Conservation (phyloP, 2,113 vertebrate genomes). For the Lucifuga dentata region DNA sequence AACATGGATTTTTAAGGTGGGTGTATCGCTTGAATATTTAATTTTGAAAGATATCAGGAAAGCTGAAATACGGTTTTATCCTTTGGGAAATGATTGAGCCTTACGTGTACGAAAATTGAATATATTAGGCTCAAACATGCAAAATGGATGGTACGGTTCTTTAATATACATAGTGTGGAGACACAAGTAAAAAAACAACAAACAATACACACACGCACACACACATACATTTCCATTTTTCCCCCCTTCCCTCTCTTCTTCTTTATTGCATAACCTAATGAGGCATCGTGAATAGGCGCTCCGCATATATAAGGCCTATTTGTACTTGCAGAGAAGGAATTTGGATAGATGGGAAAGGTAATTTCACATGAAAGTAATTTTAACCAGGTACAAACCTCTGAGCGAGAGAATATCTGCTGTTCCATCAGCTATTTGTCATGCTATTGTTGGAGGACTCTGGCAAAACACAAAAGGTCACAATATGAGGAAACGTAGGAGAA, state of each 20-base stretch:
- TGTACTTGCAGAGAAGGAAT: conserved; percentile 68
- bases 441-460: conserved; percentile 74
- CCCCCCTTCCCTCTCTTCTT: conserved; percentile 15
- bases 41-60: too few relatives aligned
- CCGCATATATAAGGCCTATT: conserved; percentile 71
- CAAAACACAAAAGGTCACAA: conserved; percentile 78
- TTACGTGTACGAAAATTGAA: too few relatives aligned
- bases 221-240: conserved; percentile 15
- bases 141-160: too few relatives aligned
- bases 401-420: conserved; percentile 66
- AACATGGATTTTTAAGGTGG: too few relatives aligned
- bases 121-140: too few relatives aligned
- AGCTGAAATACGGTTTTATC: too few relatives aligned
- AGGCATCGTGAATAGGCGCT: conserved; percentile 53
- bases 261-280: conserved; percentile 72
- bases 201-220: conserved; percentile 3
- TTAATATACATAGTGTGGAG: too few relatives aligned
- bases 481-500: conserved; percentile 65
- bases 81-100: too few relatives aligned
- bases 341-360: conserved; percentile 75
- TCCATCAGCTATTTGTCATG: conserved; percentile 74
- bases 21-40: too few relatives aligned
- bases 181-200: conserved; percentile 11
- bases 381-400: conserved; percentile 70
- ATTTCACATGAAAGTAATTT: conserved; percentile 79